Conservation (phyloP, 35 echinoderm and acorn worm species). For the Heliocidaris tuberculata region DNA sequence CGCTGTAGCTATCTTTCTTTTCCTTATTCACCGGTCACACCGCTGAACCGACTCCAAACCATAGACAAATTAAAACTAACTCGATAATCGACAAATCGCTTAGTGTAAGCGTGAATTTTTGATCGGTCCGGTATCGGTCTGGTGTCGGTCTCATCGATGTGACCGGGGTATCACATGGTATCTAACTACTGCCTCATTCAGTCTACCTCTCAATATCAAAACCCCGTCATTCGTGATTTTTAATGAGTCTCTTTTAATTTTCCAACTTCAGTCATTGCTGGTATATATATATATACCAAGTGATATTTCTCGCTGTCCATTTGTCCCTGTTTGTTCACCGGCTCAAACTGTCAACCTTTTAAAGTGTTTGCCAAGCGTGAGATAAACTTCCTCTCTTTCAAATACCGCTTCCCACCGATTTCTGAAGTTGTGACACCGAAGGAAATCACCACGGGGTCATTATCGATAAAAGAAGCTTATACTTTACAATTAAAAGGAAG, state of each 20-base stretch:
- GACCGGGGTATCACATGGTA: not conserved
- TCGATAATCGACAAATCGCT: too few species aligned
- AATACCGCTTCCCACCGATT: not conserved
- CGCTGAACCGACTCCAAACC: too few species aligned
- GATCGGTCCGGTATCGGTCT: too few species aligned
- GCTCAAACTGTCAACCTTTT: not conserved
- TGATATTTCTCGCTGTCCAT: not conserved
- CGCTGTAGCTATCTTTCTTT: too few species aligned
- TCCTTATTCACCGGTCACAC: not conserved
- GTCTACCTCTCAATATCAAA: not conserved
- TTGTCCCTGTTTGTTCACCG: not conserved
- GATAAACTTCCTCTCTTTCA: conserved; percentile 2
- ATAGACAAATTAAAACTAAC: too few species aligned
- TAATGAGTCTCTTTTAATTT: not conserved
- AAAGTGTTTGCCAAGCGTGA: not conserved
- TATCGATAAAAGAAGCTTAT: not conserved
- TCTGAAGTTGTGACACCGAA: not conserved
- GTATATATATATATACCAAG: too few species aligned
- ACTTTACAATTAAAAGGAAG: too few species aligned
- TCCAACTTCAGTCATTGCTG: not conserved
- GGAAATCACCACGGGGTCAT: not conserved
- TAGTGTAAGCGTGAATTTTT: too few species aligned
- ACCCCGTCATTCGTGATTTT: not conserved
- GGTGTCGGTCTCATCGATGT: too few species aligned
- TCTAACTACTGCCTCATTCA: not conserved